Base-by-base conservation (phyloP, 1,140 invertebrate genomes). In the Galendromus occidentalis region DNA sequence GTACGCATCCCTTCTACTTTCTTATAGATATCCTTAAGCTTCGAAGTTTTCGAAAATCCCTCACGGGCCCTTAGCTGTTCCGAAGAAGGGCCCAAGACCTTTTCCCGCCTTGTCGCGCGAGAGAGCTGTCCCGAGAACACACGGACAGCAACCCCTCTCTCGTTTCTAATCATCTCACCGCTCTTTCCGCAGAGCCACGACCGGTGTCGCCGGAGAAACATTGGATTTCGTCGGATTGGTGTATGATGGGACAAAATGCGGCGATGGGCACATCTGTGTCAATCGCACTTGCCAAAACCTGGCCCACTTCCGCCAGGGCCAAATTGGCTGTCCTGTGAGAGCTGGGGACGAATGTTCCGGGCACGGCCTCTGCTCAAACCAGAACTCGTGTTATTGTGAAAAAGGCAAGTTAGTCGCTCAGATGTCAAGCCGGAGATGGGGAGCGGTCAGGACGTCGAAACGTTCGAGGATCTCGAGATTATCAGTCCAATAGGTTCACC, bases 361-460 rank as follows among this genome's bases (percentile, higher is more conserved):
- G 45, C 84, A 90, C 78, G 93, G 51, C 14, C 51, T 86, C 55
- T 98, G 94, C 76, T 92, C 92, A 1, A 96, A 94, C 75, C 78
- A 83, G 44, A 91, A 92, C 75, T 86, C 84, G 69, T 97, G 94
- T 76, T 86, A 87, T 73, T 98, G 94, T 79, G 79, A 87, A 71
- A 75, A 78, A 64, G 90, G 91, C 59, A 97, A 88, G 89, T 83
- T 81, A 33, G 91, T 90, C 25, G 75, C 81, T 1, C 91, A 95
- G 22, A 33, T 14, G 14, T 25, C 59, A 22, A 2, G 17, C 1
- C 28, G 9, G n/a, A n/a, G 17, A 67, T 12, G 33, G 33, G 33
- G 4, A 39, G 33, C 33, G 33, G 33, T 39, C 4, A 9, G 4
- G 33, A 6, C n/a, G n/a, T n/a, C n/a, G n/a, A n/a, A n/a, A n/a